Conservation (phyloP, 2,888 invertebrate species). For the Stratiomys singularior region DNA sequence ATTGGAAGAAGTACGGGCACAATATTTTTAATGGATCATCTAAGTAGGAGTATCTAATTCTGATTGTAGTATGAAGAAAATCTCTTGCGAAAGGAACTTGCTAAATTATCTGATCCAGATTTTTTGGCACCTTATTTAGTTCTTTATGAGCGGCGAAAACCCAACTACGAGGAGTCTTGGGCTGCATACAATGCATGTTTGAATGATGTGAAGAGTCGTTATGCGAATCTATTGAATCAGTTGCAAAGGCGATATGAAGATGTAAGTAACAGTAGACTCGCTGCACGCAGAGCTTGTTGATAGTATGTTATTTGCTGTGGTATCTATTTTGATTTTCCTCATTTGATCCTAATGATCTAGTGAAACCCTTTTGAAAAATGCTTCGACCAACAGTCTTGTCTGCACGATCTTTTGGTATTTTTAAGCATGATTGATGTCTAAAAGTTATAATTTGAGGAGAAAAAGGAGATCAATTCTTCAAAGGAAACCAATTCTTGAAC, state of each 20-base stretch:
- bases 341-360: no score
- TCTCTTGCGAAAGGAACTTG: constrained; percentile 64
- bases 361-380: no score
- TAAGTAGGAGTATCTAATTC: background rate
- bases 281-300: no score
- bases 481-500: no score
- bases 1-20: constrained; percentile 66
- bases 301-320: no score
- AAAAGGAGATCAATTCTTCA: no score
- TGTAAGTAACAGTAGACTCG: constrained; percentile 65
- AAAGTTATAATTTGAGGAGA: no score
- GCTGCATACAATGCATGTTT: constrained; percentile 68
- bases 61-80: constrained; percentile 58
- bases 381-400: no score
- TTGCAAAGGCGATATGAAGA: constrained; percentile 75
- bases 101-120: constrained; percentile 68
- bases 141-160: constrained; percentile 58
- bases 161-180: constrained; percentile 59
- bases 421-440: no score
- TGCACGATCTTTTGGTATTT: no score
- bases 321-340: no score
- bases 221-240: constrained; percentile 72
- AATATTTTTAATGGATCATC: no score
- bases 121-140: constrained; percentile 71
- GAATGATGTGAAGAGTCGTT: constrained; percentile 73